Conservation (phyloP, 2,888 invertebrate species). For the Odontocolon sp. region DNA sequence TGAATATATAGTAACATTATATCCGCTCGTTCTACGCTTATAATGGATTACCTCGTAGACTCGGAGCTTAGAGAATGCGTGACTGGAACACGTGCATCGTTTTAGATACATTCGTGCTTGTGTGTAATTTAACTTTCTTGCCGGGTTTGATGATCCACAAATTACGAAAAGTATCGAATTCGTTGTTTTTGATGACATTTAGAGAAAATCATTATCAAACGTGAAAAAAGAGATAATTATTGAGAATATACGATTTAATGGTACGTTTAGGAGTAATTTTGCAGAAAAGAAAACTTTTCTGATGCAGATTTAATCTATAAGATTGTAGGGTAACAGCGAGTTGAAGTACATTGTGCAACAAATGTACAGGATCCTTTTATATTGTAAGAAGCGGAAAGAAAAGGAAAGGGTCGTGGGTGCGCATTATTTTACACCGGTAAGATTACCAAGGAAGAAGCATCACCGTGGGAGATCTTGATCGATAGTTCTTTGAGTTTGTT, state of each 20-base stretch:
- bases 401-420: too few species aligned
- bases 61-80: slow-evolving; percentile 19
- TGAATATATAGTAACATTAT: slow-evolving; percentile 31
- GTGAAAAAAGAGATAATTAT: too few species aligned
- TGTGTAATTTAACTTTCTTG: slow-evolving; percentile 30
- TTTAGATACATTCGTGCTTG: slow-evolving; percentile 28
- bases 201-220: too few species aligned
- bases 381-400: neutral
- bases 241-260: too few species aligned
- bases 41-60: slow-evolving; percentile 46
- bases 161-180: neutral
- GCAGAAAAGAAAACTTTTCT: too few species aligned
- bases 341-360: too few species aligned
- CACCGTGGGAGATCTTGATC: slow-evolving; percentile 49
- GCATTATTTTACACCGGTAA: slow-evolving; percentile 10
- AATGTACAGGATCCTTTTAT: neutral
- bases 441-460: slow-evolving; percentile 26
- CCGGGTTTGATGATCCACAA: slow-evolving; percentile 1
- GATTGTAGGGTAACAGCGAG: too few species aligned
- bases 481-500: slow-evolving; percentile 38
- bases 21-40: slow-evolving; percentile 22
- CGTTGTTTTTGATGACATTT: too few species aligned
- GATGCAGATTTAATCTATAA: too few species aligned
- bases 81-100: slow-evolving; percentile 34
- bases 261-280: too few species aligned